A percentile compares a stretch with the other conserved stretches of the same genome.
These are phyloP conservation scores for Gymnoscopelus braueri DNA, from an alignment of 2,797 vertebrate genomes.

Conservation along the genomic window DNA sequence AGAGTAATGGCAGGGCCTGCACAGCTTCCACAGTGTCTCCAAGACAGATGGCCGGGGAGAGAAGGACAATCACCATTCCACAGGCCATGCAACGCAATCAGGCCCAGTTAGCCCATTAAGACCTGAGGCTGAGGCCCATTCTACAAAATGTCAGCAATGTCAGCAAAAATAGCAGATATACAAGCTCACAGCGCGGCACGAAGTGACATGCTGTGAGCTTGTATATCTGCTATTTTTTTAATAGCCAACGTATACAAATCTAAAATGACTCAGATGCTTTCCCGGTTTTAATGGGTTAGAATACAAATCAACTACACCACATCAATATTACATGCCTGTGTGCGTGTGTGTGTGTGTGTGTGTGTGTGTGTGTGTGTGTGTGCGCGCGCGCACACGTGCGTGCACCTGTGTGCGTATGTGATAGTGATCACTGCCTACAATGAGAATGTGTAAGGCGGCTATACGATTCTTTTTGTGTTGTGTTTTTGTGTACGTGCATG, in stretches of 20 bases:
- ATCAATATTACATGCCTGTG: constrained; percentile 85
- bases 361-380: neutral
- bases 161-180: too few species aligned
- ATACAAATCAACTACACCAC: constrained; percentile 66
- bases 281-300: constrained; percentile 40
- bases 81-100: constrained; percentile 54
- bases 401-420: neutral
- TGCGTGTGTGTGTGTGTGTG: constrained; percentile 49
- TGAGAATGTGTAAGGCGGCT: neutral
- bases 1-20: too few species aligned
- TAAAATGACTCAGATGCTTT: too few species aligned
- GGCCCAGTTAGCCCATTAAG: constrained; percentile 7
- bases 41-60: neutral
- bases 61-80: constrained; percentile 16
- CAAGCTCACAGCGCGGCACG: too few species aligned
- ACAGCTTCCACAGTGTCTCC: neutral
- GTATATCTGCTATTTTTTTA: too few species aligned
- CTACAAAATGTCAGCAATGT: too few species aligned
- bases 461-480: neutral
- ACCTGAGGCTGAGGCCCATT: too few species aligned
- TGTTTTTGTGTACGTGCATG: neutral
- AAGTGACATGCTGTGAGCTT: too few species aligned
- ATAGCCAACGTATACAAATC: too few species aligned
- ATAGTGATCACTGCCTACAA: neutral
- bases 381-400: too few species aligned